Conservation (phyloP, 92 coral and sea anemone genomes). For the Heteractis magnifica region DNA sequence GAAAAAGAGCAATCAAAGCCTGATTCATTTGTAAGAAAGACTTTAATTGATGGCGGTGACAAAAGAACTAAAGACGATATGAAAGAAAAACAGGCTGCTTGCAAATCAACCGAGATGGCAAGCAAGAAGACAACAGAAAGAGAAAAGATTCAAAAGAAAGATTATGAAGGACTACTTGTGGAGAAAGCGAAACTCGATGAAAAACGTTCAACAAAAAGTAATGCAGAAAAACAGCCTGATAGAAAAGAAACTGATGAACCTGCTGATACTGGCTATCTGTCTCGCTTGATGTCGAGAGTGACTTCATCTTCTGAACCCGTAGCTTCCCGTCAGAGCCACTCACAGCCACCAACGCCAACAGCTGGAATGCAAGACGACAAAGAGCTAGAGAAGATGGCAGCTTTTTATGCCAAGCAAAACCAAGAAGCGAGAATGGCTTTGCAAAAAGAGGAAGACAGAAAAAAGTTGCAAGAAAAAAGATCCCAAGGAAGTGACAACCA, state of each 20-base stretch:
- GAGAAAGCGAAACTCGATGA: neutral
- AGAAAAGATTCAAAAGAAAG: neutral
- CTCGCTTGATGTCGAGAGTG: neutral
- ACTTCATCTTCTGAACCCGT: neutral
- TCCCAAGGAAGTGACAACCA: neutral
- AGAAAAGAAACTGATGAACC: neutral
- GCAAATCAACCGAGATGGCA: constrained; percentile 5
- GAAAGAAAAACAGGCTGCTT: neutral
- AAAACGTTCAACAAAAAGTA: neutral
- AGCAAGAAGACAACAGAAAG: neutral
- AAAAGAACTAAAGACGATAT: neutral
- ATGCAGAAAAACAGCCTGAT: neutral
- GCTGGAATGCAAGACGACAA: neutral
- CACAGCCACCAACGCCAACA: neutral
- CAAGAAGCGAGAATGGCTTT: constrained; percentile 17
- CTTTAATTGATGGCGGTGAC: neutral
- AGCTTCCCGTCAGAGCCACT: neutral
- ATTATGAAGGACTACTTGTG: too few relatives aligned
- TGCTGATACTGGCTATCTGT: constrained; percentile 5
- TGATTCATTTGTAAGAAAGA: neutral
- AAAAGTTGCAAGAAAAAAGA: neutral
- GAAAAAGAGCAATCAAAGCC: neutral
- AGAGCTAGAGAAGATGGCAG: constrained; percentile 7
- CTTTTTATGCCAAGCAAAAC: constrained; percentile 14
- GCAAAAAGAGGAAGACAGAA: neutral